Base-by-base conservation (phyloP, 2,113 vertebrate genomes). In the Pangasianodon hypophthalmus region DNA sequence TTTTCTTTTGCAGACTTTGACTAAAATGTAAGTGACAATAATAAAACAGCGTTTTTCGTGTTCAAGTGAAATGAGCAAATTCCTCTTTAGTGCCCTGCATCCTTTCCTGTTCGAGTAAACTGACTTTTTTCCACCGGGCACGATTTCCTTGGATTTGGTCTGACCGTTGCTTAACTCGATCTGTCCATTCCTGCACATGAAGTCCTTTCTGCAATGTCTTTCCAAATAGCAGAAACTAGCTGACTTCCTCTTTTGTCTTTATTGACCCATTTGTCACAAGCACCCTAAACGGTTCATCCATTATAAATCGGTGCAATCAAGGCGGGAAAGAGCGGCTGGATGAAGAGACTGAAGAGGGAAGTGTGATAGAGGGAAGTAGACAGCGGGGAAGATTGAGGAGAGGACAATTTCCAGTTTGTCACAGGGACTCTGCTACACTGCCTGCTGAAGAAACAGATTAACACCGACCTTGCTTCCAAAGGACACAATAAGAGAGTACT, bases 401-500 rank as follows among this genome's bases (percentile, higher is more conserved):
- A 10, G 85, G 73, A 88, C 83, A 88, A 88, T 82, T 86, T 80
- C 75, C 81, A 77, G 86, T 79, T 60, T 88, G 83, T 88, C 32
- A 52, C 64, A 79, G 21, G 44, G 56, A 84, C 82, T 77, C 21
- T 26, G 48, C 48, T 58, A 62, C 87, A 81, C 46, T 50, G 48
- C 19, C 75, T 88, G 87, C 77, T 67, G 62, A 84, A 89, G 37
- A 75, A 84, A 85, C 13, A 69, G 71, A 69, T 82, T n/a, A 81
- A 86, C 77, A 67, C 60, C 48, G 58, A 85, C 81, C 50, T 52
- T 79, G 69, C 83, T 32, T 79, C n/a, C 26, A 48, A 41, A 88
- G 26, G 50, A 88, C 90, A 85, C 86, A 80, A 80, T 56, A 87
- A 0, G 46, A 26, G 6, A 48, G 69, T 13, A 85, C 64, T 44